Evolutionary conservation across 2,113 vertebrate species (phyloP).

Genomic region (Dipodomys spectabilis): DNA sequence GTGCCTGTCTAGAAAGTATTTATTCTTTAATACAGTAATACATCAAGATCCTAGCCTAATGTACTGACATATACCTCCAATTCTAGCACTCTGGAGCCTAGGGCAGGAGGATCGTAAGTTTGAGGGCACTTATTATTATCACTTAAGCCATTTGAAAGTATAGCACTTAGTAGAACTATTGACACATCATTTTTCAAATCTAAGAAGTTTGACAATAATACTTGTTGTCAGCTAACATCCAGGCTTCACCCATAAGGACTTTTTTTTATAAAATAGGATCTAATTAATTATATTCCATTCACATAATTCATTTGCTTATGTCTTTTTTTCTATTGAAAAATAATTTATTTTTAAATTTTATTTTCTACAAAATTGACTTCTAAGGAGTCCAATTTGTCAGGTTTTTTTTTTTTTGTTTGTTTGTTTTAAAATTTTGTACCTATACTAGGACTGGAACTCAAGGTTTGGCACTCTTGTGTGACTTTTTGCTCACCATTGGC

Average conservation of each 20-base stretch:
- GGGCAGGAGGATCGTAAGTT: too few relatives aligned
- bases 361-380: neutral
- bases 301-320: neutral
- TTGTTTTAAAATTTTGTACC: too few relatives aligned
- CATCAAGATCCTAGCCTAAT: neutral
- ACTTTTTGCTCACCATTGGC: too few relatives aligned
- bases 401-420: too few relatives aligned
- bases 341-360: neutral
- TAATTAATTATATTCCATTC: neutral
- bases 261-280: neutral
- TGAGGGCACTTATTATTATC: neutral
- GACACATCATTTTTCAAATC: neutral
- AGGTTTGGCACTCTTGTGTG: too few relatives aligned
- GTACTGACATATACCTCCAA: too few relatives aligned
- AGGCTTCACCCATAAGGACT: too few relatives aligned
- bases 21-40: neutral
- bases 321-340: neutral
- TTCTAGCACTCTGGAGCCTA: too few relatives aligned
- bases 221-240: too few relatives aligned
- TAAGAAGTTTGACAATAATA: too few relatives aligned
- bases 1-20: neutral
- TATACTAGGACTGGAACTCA: too few relatives aligned
- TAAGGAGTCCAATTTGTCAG: neutral
- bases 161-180: neutral
- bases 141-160: neutral